phyloP scores from a whole-genome alignment of 2,113 vertebrate species.

The Podarcis muralis region DNA sequence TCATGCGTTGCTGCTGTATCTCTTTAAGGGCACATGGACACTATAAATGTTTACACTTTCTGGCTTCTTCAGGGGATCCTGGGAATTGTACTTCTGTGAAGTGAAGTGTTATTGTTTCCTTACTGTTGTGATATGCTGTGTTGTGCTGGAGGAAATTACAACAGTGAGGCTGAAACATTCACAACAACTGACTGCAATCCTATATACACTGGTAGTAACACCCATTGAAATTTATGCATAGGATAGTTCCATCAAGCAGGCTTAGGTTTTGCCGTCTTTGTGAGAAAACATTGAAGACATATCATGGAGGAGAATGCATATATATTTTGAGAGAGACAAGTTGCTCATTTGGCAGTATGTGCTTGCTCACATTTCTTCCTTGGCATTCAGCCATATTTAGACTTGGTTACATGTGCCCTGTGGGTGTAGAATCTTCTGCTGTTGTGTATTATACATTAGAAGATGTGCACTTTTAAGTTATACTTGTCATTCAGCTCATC shows the following conservation, averaged over 20 bases:
- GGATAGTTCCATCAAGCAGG: background rate
- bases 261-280: background rate
- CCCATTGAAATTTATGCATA: background rate
- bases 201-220: too few relatives aligned
- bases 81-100: background rate
- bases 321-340: background rate
- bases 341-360: background rate
- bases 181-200: too few relatives aligned
- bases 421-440: background rate
- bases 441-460: background rate
- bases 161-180: background rate
- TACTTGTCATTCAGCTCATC: background rate
- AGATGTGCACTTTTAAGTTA: background rate
- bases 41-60: background rate
- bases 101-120: background rate
- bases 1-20: background rate
- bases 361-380: background rate
- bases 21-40: background rate
- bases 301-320: background rate
- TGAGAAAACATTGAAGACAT: background rate
- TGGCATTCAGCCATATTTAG: background rate
- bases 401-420: background rate
- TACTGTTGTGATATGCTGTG: background rate
- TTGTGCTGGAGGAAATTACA: too few relatives aligned
- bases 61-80: background rate